Conservation (phyloP, 2,113 vertebrate species). For the Narcine bancroftii region DNA sequence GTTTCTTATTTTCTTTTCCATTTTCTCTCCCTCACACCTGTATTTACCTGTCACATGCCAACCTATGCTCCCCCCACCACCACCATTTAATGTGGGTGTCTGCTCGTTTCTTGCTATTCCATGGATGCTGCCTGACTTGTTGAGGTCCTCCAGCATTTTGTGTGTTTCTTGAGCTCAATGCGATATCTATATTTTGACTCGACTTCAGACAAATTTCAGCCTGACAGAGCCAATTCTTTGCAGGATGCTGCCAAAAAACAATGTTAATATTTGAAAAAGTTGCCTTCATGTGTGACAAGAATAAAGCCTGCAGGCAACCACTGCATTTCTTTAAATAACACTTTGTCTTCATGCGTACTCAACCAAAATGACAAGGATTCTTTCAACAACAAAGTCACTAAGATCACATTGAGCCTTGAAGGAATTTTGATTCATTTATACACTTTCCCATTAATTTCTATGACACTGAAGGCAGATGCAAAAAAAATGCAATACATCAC, state of each 20-base stretch:
- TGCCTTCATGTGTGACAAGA: neutral
- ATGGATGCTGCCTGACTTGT: too few species aligned
- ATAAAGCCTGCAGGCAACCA: slow-evolving; percentile 9
- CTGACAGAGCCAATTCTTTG: neutral
- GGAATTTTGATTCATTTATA: neutral
- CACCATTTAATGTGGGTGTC: too few species aligned
- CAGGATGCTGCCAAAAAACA: neutral
- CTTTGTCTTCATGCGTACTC: neutral
- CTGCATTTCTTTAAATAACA: neutral
- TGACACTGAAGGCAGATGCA: neutral
- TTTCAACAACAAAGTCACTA: neutral
- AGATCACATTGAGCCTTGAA: neutral
- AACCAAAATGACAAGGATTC: neutral
- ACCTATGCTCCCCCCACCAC: too few species aligned
- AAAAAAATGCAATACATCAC: neutral
- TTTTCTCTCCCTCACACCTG: too few species aligned
- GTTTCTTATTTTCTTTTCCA: too few species aligned
- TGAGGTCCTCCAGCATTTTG: too few species aligned
- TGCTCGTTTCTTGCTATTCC: too few species aligned
- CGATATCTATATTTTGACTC: neutral
- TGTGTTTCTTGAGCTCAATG: too few species aligned
- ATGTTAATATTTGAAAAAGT: slow-evolving; percentile 31
- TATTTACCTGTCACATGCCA: too few species aligned
- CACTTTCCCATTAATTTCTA: slow-evolving; percentile 1
- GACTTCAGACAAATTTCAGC: neutral